These are phyloP conservation scores for Cricetomys ansorgei DNA, from an alignment of 2,113 vertebrate genomes.

Conservation along the genomic window DNA sequence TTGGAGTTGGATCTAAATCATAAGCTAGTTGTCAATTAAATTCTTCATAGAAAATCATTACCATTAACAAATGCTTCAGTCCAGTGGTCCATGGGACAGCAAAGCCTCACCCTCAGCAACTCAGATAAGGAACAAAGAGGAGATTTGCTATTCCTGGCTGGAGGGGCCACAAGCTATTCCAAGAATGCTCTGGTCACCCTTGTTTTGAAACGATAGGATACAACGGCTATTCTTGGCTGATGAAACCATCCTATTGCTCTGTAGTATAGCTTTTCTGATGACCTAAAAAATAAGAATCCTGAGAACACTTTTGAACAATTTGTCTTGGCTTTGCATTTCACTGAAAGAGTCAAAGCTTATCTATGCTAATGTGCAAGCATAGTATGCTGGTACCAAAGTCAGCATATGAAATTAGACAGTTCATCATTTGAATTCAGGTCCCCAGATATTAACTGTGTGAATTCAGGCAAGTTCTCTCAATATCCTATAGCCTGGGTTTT, in stretches of 20 bases:
- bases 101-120: neutral
- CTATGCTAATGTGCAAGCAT: neutral
- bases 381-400: neutral
- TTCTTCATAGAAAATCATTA: slow-evolving; percentile 1
- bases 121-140: neutral
- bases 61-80: neutral
- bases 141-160: slow-evolving; percentile 46
- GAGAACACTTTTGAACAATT: slow-evolving; percentile 37
- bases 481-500: neutral
- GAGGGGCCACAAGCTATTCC: neutral
- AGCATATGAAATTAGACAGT: neutral
- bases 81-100: neutral
- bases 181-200: slow-evolving; percentile 56
- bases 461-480: neutral
- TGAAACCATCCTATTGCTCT: slow-evolving; percentile 1
- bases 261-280: slow-evolving; percentile 50
- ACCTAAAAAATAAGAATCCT: slow-evolving; percentile 47
- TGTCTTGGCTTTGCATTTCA: slow-evolving; percentile 50
- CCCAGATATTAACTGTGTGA: neutral
- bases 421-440: neutral
- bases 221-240: slow-evolving; percentile 50
- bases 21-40: neutral
- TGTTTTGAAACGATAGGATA: slow-evolving; percentile 54
- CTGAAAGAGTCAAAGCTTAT: slow-evolving; percentile 19
- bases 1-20: neutral